Evolutionary conservation across 2,888 invertebrate genomes (phyloP).

Genomic region (Ichneumoninae sp.): DNA sequence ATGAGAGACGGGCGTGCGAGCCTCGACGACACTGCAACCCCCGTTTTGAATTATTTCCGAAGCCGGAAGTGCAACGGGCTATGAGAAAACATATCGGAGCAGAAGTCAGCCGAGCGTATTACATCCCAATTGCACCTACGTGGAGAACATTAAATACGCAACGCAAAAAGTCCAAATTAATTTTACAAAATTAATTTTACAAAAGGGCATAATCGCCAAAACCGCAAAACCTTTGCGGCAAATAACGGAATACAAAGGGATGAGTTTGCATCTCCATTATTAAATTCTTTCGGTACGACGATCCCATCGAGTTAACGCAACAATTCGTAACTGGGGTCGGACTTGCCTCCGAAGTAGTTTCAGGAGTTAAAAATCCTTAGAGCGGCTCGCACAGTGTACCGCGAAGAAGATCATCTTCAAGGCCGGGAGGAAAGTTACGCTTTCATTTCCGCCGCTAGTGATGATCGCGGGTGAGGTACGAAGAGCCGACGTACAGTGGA

Average conservation of each 20-base stretch:
- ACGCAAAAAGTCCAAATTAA: background rate
- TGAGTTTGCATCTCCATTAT: constrained; percentile 55
- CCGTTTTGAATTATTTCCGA: constrained; percentile 67
- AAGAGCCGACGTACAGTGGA: constrained; percentile 10
- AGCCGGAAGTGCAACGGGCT: constrained; percentile 45
- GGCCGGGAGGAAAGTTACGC: constrained; percentile 45
- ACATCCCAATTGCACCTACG: constrained; percentile 40
- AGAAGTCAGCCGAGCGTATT: constrained; percentile 33
- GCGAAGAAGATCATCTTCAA: constrained; percentile 29
- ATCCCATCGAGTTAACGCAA: constrained; percentile 68
- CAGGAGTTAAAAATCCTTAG: constrained; percentile 28
- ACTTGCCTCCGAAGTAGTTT: constrained; percentile 42
- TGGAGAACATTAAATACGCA: background rate
- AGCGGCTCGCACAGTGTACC: no score
- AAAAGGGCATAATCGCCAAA: background rate
- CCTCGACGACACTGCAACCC: constrained; percentile 12
- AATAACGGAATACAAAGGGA: constrained; percentile 27
- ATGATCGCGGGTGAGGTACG: constrained; percentile 36
- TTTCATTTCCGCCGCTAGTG: background rate
- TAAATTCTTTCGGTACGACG: constrained; percentile 72
- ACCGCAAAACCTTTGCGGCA: background rate
- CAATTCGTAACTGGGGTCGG: background rate
- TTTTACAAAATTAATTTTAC: background rate
- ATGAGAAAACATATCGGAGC: constrained; percentile 61
- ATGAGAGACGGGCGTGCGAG: constrained; percentile 53